phyloP scores from a whole-genome alignment of 1,140 invertebrate species.

The Drosophila sp. region DNA sequence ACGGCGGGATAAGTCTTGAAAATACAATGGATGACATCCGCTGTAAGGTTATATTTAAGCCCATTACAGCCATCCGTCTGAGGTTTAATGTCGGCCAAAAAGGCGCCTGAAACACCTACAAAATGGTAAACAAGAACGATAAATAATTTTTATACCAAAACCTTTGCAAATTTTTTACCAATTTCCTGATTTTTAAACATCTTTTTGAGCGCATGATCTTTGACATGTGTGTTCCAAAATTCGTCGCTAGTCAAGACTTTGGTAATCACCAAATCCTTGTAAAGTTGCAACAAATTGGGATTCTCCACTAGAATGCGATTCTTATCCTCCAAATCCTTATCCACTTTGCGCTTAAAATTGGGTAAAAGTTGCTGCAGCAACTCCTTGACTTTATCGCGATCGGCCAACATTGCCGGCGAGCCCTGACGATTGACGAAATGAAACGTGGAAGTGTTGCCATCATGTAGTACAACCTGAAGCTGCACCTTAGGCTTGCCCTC shows the following conservation, averaged over 20 bases:
- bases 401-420: slow-evolving; percentile 91
- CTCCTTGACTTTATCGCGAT: slow-evolving; percentile 97
- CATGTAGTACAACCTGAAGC: slow-evolving; percentile 98
- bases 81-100: slow-evolving; percentile 97
- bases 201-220: slow-evolving; percentile 89
- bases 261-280: slow-evolving; percentile 96
- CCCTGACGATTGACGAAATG: slow-evolving; percentile 97
- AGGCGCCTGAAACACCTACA: slow-evolving; percentile 92
- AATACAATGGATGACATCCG: slow-evolving; percentile 98
- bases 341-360: slow-evolving; percentile 97
- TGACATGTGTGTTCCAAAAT: slow-evolving; percentile 96
- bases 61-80: slow-evolving; percentile 98
- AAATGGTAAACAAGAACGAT: background rate
- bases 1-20: slow-evolving; percentile 99
- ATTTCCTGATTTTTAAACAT: slow-evolving; percentile 91
- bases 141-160: background rate
- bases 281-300: slow-evolving; percentile 92
- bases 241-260: slow-evolving; percentile 97
- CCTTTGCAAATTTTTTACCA: slow-evolving; percentile 84
- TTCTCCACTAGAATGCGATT: slow-evolving; percentile 92
- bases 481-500: slow-evolving; percentile 99
- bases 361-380: slow-evolving; percentile 95
- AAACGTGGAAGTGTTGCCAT: slow-evolving; percentile 97
- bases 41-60: slow-evolving; percentile 98
- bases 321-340: slow-evolving; percentile 96